These are phyloP conservation scores for Nannoperca obscura DNA, from an alignment of 2,797 vertebrate genomes.

Conservation along the genomic window DNA sequence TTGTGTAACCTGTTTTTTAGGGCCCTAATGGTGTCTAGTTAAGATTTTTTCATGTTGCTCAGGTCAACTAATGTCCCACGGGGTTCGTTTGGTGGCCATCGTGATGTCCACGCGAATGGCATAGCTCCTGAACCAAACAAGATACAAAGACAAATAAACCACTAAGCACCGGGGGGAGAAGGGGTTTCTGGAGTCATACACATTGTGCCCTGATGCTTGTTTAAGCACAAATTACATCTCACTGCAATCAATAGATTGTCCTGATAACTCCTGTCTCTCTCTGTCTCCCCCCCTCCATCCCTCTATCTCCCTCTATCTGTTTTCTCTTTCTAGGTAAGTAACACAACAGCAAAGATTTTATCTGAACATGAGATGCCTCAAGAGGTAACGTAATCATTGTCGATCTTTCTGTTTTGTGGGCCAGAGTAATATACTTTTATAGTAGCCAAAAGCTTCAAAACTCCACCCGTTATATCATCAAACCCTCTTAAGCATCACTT, in stretches of 20 bases:
- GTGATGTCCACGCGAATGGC: too few species aligned
- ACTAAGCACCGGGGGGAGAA: slow-evolving; percentile 8
- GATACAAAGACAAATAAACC: too few species aligned
- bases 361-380: slow-evolving; percentile 49
- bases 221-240: slow-evolving; percentile 64
- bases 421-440: background rate
- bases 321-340: slow-evolving; percentile 79
- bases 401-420: slow-evolving; percentile 8
- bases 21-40: too few species aligned
- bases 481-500: background rate
- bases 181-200: slow-evolving; percentile 37
- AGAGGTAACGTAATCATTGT: slow-evolving; percentile 63
- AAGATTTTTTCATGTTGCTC: too few species aligned
- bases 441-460: background rate
- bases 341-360: slow-evolving; percentile 58
- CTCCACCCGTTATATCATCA: background rate
- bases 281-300: background rate
- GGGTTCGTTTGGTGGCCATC: too few species aligned
- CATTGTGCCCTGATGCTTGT: slow-evolving; percentile 46
- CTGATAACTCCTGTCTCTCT: slow-evolving; percentile 61
- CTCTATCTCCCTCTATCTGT: slow-evolving; percentile 22
- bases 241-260: slow-evolving; percentile 62
- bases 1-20: too few species aligned
- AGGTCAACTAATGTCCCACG: too few species aligned
- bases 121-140: too few species aligned